Evolutionary conservation across 1,140 invertebrate genomes (phyloP).

Genomic region (Oedothorax gibbosus): DNA sequence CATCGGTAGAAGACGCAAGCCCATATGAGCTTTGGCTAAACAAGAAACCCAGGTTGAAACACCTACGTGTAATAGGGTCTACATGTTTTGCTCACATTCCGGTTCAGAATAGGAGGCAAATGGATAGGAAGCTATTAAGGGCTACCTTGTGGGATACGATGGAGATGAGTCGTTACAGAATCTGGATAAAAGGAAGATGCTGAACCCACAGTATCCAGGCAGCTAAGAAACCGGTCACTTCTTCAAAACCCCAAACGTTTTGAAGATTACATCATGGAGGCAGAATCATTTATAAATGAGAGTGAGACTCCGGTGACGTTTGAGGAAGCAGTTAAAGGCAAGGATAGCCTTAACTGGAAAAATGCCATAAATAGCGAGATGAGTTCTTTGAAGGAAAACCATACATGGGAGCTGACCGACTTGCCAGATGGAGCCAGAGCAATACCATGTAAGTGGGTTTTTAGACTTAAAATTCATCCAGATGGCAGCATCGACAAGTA

Average conservation of each 20-base stretch:
- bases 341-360: background rate
- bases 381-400: no score
- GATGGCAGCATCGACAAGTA: no score
- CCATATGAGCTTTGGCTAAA: conserved; percentile 11
- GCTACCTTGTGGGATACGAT: conserved; percentile 39
- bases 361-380: no score
- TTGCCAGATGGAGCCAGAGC: no score
- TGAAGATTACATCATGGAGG: conserved; percentile 17
- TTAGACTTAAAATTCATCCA: no score
- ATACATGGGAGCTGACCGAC: no score
- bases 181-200: background rate
- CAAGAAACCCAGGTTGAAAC: background rate
- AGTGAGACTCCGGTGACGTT: background rate
- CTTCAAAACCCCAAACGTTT: background rate
- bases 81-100: conserved; percentile 36
- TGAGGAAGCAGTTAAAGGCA: background rate
- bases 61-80: conserved; percentile 43
- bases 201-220: background rate
- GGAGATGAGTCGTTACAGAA: conserved; percentile 42
- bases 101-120: conserved; percentile 19
- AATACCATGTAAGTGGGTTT: no score
- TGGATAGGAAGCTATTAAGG: conserved; percentile 42
- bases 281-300: background rate
- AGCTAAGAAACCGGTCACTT: background rate
- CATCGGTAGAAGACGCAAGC: background rate